Evolutionary conservation across 2,797 vertebrate genomes (phyloP), one percentile per base, ranked within the genome.

Genomic region (Propithecus perrieri): DNA sequence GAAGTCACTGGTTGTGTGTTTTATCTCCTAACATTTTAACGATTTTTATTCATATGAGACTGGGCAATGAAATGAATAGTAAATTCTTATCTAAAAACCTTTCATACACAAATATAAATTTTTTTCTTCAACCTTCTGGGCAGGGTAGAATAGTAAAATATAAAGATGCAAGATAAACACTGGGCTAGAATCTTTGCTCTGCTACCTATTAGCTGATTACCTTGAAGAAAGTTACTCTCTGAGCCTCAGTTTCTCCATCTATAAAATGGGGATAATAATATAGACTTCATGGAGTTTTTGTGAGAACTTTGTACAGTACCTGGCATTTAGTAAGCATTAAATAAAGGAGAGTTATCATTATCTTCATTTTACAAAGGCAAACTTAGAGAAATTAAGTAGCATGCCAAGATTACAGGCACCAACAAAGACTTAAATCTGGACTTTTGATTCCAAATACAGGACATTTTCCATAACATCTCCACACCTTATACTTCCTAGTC

Each of bases 21-120:
- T 94, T 83, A n/a, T 94, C 78, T 88, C 48, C 67, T 78, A 85
- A 14, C 67, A 61, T 69, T 92, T 81, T 91, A 83, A 90, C 14
- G 14, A 86, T 67, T 89, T 91, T 76, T 88, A 80, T 63, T 72
- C 5, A 46, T 43, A 65, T 50, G 71, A 38, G 20, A 33, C 26
- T 65, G 10, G 30, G 55, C 43, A 85, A 71, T 46, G 26, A 13
- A 46, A 0, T 61, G 6, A 41, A 87, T 38, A 67, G 41, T 24
- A 69, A 80, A 78, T 71, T 93, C 78, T 69, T 7, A 20, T 33
- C 13, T 65, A 81, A 78, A 94, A 92, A 50, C 13, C 5, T 92
- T 89, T 69, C 57, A 69, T 24, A 41, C 4, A 79, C n/a, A 50
- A 83, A 30, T 59, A 72, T 48, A 88, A 75, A 38, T 53, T 41